Percentiles rank a stretch among this genome's conserved stretches.
Conservation (phyloP, 2,888 invertebrate genomes). For the Caenorhabditis virilis region DNA sequence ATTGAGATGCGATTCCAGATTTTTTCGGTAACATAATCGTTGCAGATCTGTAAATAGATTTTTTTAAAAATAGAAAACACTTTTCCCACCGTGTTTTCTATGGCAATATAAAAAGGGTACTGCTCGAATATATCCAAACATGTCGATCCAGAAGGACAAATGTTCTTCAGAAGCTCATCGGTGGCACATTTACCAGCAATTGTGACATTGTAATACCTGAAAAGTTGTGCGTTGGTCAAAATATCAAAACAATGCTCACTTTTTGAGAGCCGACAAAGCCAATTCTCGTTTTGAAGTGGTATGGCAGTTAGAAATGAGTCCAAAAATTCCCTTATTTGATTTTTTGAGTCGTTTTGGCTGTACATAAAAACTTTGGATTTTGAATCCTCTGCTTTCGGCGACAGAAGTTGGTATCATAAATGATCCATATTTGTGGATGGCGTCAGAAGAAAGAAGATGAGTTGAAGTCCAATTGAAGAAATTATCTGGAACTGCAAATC, state of each 20-base stretch:
- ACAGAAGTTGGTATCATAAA: slow-evolving; percentile 53
- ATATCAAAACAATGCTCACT: slow-evolving; percentile 34
- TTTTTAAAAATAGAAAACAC: not conserved
- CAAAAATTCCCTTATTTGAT: slow-evolving; percentile 51
- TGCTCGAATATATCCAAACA: slow-evolving; percentile 45
- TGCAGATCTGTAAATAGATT: slow-evolving; percentile 44
- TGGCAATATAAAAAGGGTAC: slow-evolving; percentile 63
- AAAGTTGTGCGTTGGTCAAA: slow-evolving; percentile 7
- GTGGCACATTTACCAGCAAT: slow-evolving; percentile 60
- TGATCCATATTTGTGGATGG: slow-evolving; percentile 70
- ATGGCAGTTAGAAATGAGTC: slow-evolving; percentile 66
- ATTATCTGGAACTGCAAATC: slow-evolving; percentile 20
- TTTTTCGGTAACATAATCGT: slow-evolving; percentile 67
- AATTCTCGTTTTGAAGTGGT: slow-evolving; percentile 52
- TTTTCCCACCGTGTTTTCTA: slow-evolving; percentile 57
- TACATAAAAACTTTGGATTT: slow-evolving; percentile 46
- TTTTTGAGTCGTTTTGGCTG: slow-evolving; percentile 47
- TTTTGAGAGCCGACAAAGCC: slow-evolving; percentile 51
- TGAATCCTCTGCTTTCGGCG: slow-evolving; percentile 50
- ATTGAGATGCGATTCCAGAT: slow-evolving; percentile 50
- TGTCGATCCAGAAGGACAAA: slow-evolving; percentile 45
- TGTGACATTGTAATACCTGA: slow-evolving; percentile 57
- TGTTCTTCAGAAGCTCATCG: slow-evolving; percentile 12
- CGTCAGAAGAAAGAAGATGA: slow-evolving; percentile 72
- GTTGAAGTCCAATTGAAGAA: slow-evolving; percentile 73